Evolutionary conservation across 2,888 invertebrate genomes (phyloP).

Genomic region (Gasteruption jaculator): DNA sequence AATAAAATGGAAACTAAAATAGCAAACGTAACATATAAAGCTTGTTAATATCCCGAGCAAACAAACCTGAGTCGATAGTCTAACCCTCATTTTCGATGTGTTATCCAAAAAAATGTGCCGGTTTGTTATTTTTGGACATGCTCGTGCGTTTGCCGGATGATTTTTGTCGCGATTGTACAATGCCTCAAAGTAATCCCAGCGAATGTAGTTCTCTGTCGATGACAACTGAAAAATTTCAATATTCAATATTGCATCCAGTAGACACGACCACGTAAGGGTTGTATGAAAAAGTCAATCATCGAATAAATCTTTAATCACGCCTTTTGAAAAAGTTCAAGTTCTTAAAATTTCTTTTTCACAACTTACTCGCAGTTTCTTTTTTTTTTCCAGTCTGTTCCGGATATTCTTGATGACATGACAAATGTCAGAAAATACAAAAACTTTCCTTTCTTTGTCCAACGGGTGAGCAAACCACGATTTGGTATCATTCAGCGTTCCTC

Average conservation of each 20-base stretch:
- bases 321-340: no score
- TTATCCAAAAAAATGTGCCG: slow-evolving; percentile 14
- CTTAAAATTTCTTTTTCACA: no score
- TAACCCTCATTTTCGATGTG: slow-evolving; percentile 19
- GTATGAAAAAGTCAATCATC: no score
- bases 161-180: slow-evolving; percentile 14
- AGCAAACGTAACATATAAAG: slow-evolving; percentile 1
- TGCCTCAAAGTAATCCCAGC: slow-evolving; percentile 16
- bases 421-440: slow-evolving; percentile 25
- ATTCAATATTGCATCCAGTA: no score
- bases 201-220: slow-evolving; percentile 6
- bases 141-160: slow-evolving; percentile 3
- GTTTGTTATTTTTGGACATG: slow-evolving; percentile 18
- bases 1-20: slow-evolving; percentile 1
- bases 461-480: slow-evolving; percentile 21
- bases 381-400: slow-evolving; percentile 22
- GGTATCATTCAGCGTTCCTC: slow-evolving; percentile 14
- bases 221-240: no score
- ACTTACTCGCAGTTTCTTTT: slow-evolving; percentile 7
- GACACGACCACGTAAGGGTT: no score
- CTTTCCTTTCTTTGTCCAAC: slow-evolving; percentile 16
- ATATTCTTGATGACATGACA: slow-evolving; percentile 26
- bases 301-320: no score
- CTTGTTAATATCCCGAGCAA: slow-evolving; percentile 1
- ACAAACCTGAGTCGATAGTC: slow-evolving; percentile 19